Percentiles rank a stretch among this genome's conserved stretches.
phyloP scores from a whole-genome alignment of 2,888 invertebrate genomes.

The Osedax frankpressi region DNA sequence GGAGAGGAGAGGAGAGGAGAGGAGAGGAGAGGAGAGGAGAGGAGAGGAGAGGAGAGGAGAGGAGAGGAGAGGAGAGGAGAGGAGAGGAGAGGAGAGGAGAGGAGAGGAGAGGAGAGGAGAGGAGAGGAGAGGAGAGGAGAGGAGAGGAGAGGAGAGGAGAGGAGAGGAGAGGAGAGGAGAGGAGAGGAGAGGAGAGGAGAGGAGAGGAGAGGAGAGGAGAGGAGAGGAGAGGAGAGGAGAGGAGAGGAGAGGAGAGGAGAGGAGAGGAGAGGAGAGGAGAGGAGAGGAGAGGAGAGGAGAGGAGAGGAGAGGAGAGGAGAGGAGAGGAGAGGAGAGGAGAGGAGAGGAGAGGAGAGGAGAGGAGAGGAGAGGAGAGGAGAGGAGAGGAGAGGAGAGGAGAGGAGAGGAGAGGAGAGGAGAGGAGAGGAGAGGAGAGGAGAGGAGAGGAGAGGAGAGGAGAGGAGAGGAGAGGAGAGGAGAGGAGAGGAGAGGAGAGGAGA shows the following conservation, averaged over 20 bases:
- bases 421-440: slow-evolving; percentile 16
- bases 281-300: slow-evolving; percentile 7
- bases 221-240: too few relatives aligned
- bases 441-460: slow-evolving; percentile 16
- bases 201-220: too few relatives aligned
- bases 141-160: too few relatives aligned
- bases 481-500: slow-evolving; percentile 14
- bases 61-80: too few relatives aligned
- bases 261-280: slow-evolving; percentile 7
- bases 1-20: too few relatives aligned
- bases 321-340: slow-evolving; percentile 15
- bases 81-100: too few relatives aligned
- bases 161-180: too few relatives aligned
- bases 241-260: slow-evolving; percentile 8
- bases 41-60: too few relatives aligned
- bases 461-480: slow-evolving; percentile 11
- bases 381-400: slow-evolving; percentile 16
- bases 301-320: slow-evolving; percentile 9
- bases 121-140: too few relatives aligned
- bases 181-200: too few relatives aligned
- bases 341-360: slow-evolving; percentile 16
- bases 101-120: too few relatives aligned
- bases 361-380: slow-evolving; percentile 16
- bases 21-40: too few relatives aligned
- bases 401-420: slow-evolving; percentile 16